phyloP scores from a whole-genome alignment of 2,113 vertebrate species.

The Clarias gariepinus region DNA sequence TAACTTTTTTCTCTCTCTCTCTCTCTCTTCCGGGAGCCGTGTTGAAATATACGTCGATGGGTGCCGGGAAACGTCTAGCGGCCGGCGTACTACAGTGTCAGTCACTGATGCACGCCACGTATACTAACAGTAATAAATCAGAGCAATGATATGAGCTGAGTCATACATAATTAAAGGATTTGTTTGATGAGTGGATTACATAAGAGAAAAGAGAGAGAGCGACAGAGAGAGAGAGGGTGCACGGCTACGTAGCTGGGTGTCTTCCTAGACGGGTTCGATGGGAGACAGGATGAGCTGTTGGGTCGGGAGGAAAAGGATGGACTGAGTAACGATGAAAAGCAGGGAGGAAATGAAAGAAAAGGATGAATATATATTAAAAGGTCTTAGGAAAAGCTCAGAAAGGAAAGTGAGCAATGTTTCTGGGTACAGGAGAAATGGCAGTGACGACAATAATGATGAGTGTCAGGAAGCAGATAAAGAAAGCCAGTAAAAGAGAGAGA shows the following conservation, averaged over 20 bases:
- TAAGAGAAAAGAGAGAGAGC: background rate
- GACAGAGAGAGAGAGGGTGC: background rate
- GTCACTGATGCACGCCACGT: background rate
- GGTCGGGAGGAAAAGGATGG: background rate
- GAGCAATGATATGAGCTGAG: background rate
- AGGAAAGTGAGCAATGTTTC: background rate
- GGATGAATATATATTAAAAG: background rate
- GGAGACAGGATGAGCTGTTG: conserved; percentile 11
- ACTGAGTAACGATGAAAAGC: background rate
- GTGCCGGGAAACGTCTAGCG: conserved; percentile 39
- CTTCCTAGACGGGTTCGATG: background rate
- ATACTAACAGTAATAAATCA: conserved; percentile 3
- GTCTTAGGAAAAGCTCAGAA: background rate
- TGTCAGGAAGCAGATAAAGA: conserved; percentile 6
- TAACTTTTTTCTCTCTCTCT: background rate
- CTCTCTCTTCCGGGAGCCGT: background rate
- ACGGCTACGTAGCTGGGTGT: background rate
- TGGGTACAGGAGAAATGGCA: background rate
- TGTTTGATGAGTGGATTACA: background rate
- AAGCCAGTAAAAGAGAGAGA: background rate
- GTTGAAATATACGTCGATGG: conserved; percentile 1
- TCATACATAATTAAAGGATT: background rate
- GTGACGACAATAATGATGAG: background rate
- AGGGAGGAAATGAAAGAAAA: background rate
- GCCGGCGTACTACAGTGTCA: background rate